These are phyloP conservation scores for Clivina fossor DNA, from an alignment of 2,888 invertebrate genomes.

Conservation along the genomic window DNA sequence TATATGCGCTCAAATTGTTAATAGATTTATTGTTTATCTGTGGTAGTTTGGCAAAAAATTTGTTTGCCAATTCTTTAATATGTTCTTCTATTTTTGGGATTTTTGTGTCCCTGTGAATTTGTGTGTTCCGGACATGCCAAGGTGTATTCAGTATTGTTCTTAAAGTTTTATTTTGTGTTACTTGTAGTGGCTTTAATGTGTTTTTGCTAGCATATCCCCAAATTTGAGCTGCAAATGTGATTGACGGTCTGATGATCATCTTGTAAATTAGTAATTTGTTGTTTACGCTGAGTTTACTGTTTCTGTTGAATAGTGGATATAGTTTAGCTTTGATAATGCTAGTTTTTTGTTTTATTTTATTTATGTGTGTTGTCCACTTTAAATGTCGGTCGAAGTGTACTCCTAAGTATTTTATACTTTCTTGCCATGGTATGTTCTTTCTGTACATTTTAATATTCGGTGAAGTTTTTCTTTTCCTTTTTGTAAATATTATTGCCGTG, in stretches of 20 bases:
- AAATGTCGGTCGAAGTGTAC: neutral
- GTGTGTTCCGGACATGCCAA: neutral
- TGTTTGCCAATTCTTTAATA: too few relatives aligned
- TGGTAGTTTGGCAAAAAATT: too few relatives aligned
- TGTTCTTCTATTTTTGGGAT: too few relatives aligned
- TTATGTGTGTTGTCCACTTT: neutral
- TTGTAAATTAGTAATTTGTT: conserved; percentile 6
- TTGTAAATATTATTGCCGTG: conserved; percentile 28
- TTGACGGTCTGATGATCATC: neutral
- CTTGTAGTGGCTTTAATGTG: neutral
- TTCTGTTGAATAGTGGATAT: neutral
- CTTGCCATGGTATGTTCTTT: conserved; percentile 4
- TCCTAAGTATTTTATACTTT: conserved; percentile 3
- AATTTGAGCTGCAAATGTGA: neutral
- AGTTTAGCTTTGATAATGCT: neutral
- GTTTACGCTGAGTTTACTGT: neutral
- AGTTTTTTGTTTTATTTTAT: too few relatives aligned
- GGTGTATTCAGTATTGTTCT: conserved; percentile 4
- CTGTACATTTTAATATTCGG: neutral
- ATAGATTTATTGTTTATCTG: too few relatives aligned
- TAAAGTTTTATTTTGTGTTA: neutral
- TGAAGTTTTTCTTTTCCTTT: neutral
- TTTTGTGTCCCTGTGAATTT: conserved; percentile 1
- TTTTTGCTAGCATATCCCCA: neutral
- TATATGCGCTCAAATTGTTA: too few relatives aligned